phyloP scores from a whole-genome alignment of 2,888 invertebrate genomes.

The Acanthococcus lagerstroemiae region DNA sequence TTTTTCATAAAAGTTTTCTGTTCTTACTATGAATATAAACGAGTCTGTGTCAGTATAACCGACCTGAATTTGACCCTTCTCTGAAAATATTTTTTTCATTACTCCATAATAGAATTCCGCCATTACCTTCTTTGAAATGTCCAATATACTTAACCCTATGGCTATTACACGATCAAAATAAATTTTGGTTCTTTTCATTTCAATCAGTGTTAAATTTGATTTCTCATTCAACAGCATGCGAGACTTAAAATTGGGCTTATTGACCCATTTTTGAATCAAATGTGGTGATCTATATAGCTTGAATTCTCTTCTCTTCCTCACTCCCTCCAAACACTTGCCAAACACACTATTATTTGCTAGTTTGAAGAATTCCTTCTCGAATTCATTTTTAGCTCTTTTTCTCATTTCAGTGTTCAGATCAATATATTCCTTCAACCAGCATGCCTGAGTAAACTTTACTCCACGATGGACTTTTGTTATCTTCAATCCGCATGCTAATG shows the following conservation, averaged over 20 bases:
- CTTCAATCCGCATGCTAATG: slow-evolving; percentile 36
- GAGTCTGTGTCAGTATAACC: slow-evolving; percentile 11
- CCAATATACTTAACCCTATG: slow-evolving; percentile 18
- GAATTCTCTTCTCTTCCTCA: slow-evolving; percentile 35
- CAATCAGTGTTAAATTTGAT: neutral
- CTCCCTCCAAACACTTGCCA: slow-evolving; percentile 37
- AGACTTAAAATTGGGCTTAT: slow-evolving; percentile 41
- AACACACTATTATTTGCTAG: slow-evolving; percentile 5
- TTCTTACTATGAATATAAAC: slow-evolving; percentile 20
- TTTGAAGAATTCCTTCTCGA: slow-evolving; percentile 38
- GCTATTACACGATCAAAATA: slow-evolving; percentile 12
- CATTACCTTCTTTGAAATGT: slow-evolving; percentile 30
- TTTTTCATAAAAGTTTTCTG: slow-evolving; percentile 22
- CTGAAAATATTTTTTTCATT: too few relatives aligned
- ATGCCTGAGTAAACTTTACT: slow-evolving; percentile 40
- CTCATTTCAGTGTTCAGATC: slow-evolving; percentile 41
- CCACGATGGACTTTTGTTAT: slow-evolving; percentile 39
- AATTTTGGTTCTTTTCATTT: slow-evolving; percentile 2
- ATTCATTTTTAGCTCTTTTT: slow-evolving; percentile 39
- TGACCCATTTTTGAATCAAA: neutral
- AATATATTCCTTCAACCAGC: slow-evolving; percentile 41
- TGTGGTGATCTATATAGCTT: slow-evolving; percentile 48
- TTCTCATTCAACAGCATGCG: too few relatives aligned
- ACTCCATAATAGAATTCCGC: slow-evolving; percentile 28
- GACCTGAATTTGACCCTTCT: too few relatives aligned